phyloP scores from a whole-genome alignment of 2,113 vertebrate genomes.

The Anthoscopus minutus region DNA sequence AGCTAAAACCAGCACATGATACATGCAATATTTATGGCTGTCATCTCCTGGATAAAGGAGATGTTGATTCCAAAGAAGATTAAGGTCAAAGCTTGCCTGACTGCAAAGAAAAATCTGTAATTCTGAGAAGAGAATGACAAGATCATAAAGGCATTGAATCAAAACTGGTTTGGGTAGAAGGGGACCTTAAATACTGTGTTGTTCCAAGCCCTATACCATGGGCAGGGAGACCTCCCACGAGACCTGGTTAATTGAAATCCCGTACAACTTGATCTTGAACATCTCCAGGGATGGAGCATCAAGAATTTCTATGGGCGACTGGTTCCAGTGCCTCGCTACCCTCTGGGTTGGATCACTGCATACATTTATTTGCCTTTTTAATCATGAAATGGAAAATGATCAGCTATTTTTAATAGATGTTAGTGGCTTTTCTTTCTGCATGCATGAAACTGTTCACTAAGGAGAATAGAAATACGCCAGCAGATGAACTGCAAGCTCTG shows the following conservation, averaged over 20 bases:
- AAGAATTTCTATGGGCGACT: neutral
- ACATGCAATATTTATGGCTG: neutral
- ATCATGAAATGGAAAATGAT: neutral
- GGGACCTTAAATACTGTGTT: neutral
- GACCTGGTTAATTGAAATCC: rapidly evolving
- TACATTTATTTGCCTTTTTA: neutral
- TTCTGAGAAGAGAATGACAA: neutral
- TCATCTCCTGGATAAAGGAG: neutral
- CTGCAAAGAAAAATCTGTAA: neutral
- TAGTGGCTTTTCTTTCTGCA: neutral
- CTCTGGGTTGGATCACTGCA: neutral
- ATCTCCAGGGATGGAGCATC: neutral
- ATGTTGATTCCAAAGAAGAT: neutral
- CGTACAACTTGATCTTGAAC: neutral
- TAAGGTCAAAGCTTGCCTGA: neutral
- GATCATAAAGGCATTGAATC: neutral
- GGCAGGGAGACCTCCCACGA: neutral
- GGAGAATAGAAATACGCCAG: neutral
- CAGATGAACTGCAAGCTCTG: neutral
- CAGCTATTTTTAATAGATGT: neutral
- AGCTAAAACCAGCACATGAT: neutral
- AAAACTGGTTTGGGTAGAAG: neutral
- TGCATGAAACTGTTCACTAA: neutral
- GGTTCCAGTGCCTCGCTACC: neutral
- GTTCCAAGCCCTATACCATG: neutral